These are phyloP conservation scores for Zapornia atra DNA, from an alignment of 2,113 vertebrate genomes.

Conservation along the genomic window DNA sequence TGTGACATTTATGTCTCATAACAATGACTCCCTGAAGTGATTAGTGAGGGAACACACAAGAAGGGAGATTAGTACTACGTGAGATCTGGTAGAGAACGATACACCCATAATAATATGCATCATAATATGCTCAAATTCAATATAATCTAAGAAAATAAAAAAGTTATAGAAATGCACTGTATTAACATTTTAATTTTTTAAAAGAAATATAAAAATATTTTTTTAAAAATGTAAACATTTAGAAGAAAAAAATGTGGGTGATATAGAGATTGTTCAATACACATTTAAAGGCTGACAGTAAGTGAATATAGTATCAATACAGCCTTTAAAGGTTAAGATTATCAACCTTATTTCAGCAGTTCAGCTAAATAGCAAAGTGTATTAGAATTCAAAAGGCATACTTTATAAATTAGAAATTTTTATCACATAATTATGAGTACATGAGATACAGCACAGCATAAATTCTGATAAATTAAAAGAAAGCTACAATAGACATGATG, in stretches of 20 bases:
- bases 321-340: not conserved
- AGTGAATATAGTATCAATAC: not conserved
- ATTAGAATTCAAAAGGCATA: not conserved
- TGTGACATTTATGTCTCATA: not conserved
- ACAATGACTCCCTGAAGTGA: not conserved
- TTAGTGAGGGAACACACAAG: not conserved
- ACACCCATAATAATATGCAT: not conserved
- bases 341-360: not conserved
- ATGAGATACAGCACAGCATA: not conserved
- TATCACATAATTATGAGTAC: not conserved
- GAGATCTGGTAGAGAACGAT: not conserved
- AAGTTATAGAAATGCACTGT: not conserved
- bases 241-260: not conserved
- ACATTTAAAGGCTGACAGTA: not conserved
- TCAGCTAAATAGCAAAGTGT: not conserved
- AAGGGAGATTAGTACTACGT: not conserved
- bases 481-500: not conserved
- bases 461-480: not conserved
- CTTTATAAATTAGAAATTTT: not conserved
- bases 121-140: not conserved
- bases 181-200: not conserved
- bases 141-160: not conserved
- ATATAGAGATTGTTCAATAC: not conserved
- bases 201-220: not conserved
- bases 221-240: not conserved